Percentiles rank a stretch among this genome's conserved stretches.
phyloP scores from a whole-genome alignment of 2,113 vertebrate species.

The Ictalurus furcatus region DNA sequence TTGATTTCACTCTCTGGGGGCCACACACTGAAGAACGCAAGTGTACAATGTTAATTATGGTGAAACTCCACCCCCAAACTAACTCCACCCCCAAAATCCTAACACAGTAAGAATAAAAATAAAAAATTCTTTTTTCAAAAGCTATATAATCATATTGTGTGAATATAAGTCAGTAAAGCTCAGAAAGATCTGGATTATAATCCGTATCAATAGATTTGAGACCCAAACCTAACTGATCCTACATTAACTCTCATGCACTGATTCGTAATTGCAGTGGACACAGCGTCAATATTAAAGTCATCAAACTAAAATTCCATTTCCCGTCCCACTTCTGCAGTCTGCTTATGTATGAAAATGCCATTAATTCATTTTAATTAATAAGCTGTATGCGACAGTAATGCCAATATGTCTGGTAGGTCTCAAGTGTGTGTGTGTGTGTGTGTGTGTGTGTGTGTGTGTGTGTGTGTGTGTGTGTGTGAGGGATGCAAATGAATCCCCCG shows the following conservation, averaged over 20 bases:
- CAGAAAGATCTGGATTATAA: neutral
- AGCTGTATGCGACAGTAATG: slow-evolving; percentile 24
- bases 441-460: neutral
- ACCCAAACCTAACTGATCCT: neutral
- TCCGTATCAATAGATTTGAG: neutral
- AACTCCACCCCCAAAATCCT: neutral
- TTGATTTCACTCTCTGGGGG: too few relatives aligned
- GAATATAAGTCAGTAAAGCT: neutral
- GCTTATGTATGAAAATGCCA: slow-evolving; percentile 32
- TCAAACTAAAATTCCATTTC: neutral
- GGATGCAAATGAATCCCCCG: neutral
- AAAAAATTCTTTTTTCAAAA: neutral
- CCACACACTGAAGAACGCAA: neutral
- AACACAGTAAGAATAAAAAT: too few relatives aligned
- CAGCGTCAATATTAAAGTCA: neutral
- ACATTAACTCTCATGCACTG: neutral
- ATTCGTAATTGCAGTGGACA: neutral
- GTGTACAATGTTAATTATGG: neutral
- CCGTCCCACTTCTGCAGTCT: neutral
- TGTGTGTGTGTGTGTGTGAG: slow-evolving; percentile 6
- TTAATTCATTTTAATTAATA: slow-evolving; percentile 29
- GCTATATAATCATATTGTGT: neutral
- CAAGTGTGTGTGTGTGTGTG: slow-evolving; percentile 30
- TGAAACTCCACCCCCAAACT: neutral
- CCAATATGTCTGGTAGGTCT: neutral